Base-by-base conservation (phyloP, 2,888 invertebrate species). In the Agrotis exclamationis region DNA sequence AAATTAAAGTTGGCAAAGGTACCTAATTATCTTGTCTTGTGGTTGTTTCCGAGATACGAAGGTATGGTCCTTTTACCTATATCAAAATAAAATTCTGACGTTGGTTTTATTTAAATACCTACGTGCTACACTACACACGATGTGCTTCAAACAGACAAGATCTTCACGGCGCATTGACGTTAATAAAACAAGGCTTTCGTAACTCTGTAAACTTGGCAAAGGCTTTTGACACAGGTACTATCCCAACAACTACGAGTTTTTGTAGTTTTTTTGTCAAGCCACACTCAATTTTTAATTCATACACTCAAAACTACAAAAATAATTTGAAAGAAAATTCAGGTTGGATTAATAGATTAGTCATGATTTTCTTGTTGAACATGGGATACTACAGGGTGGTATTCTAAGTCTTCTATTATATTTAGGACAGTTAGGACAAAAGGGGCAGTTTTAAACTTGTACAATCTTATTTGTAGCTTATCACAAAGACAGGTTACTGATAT, bases 401-500 rank as follows among this genome's bases (percentile, higher is more conserved):
- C 9, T 50, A 20, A n/a, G 50, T 57, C n/a, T 14, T 2, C n/a
- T 48, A n/a, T 48, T 45, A 57, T 39, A 56, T 47, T 33, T 16
- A 53, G 20, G 39, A 11, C 33, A 33, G 33, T 33, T 33, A 33
- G 7, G 33, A 7, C 33, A 39, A 39, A 39, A 39, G 39, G 9
- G 39, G 39, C 39, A 11, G 39, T 39, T 39, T 39, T 11, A 39
- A 39, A 11, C 11, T 11, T 39, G 1, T 39, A 9, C 14, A 22
- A 33, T 59, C 33, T 47, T 22, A 45, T 11, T 58, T 50, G 1
- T 11, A 48, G 11, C 22, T 48, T 18, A 74, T 44, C 13, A 9
- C 13, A 13, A n/a, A 18, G 5, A 48, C 44, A 75, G 39, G 24
- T 47, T 74, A 64, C 16, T 16, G 39, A 54, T 56, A 76, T 50